Evolutionary conservation across 2,888 invertebrate genomes (phyloP), one percentile per base, ranked within the genome.

Genomic region (Drosophila leonis): DNA sequence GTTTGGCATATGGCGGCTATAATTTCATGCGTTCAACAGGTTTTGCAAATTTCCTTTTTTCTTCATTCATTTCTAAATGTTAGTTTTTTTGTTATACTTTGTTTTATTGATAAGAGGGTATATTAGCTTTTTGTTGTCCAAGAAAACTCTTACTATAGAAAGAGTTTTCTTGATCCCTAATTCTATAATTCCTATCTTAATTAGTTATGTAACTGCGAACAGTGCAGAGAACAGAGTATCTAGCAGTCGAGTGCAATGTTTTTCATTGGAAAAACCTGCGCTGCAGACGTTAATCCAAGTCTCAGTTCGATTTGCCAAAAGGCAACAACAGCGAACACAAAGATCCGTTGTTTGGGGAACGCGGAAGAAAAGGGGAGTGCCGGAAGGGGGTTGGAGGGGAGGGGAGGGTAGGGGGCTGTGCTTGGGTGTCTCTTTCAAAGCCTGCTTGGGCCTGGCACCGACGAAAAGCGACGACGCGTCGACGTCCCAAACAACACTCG

Each of bases 221-320:
- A n/a, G n/a, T n/a, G n/a, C n/a, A n/a, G n/a, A n/a, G n/a, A n/a
- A n/a, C n/a, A 48, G 59, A 15, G 59, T 48, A 59, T 48, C 6
- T 4, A 7, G 15, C 48, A 15, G 18, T 46, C 48, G 37, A 18
- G 24, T 6, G 37, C 18, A 37, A 3, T 31, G 63, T 18, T 27
- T n/a, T 27, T 35, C 18, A 44, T 27, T 33, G 72, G 71, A 49
- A 80, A 79, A 79, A 72, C 68, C 15, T 57, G 62, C 46, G 74
- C 49, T 33, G 61, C 52, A 60, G 59, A 57, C 60, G 24, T 80
- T 80, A 83, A 83, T 83, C 78, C 77, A 57, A 71, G 70, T 33
- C 52, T 61, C 42, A 55, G 64, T 79, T 84, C 77, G 70, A 83
- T 79, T 83, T 88, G 75, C 72, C 78, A 76, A 80, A 76, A 78